These are phyloP conservation scores for Limnephilus rhombicus DNA, from an alignment of 2,888 invertebrate genomes.

Conservation along the genomic window DNA sequence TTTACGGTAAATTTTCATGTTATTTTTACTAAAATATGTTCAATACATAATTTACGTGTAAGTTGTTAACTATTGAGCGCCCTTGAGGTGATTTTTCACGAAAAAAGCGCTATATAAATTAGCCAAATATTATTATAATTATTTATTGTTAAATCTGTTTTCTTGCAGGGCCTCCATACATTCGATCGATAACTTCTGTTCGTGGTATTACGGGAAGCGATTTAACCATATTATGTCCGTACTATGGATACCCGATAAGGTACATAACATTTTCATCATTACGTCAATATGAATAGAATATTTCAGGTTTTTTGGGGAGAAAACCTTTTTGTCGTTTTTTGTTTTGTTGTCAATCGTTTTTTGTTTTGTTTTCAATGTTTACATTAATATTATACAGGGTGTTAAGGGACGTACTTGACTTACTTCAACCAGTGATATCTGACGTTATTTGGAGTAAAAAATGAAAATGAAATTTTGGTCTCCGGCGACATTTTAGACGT, in stretches of 20 bases:
- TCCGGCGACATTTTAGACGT: too few relatives aligned
- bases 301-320: neutral
- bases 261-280: slow-evolving; percentile 68
- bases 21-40: too few relatives aligned
- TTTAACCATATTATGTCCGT: slow-evolving; percentile 88
- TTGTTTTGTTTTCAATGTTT: neutral
- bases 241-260: slow-evolving; percentile 90
- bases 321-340: too few relatives aligned
- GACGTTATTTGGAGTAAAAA: too few relatives aligned
- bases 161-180: slow-evolving; percentile 84
- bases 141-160: neutral
- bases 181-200: slow-evolving; percentile 84
- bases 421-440: too few relatives aligned
- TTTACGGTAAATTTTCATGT: slow-evolving; percentile 80
- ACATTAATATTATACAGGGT: neutral
- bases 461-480: too few relatives aligned
- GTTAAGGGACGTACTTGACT: too few relatives aligned
- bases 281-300: too few relatives aligned
- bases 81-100: too few relatives aligned
- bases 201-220: slow-evolving; percentile 90
- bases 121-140: neutral
- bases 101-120: too few relatives aligned
- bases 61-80: too few relatives aligned
- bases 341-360: too few relatives aligned
- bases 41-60: neutral